Evolutionary conservation across 2,888 invertebrate species (phyloP), one percentile per base, ranked within the genome.

Genomic region (Caenorhabditis becei): DNA sequence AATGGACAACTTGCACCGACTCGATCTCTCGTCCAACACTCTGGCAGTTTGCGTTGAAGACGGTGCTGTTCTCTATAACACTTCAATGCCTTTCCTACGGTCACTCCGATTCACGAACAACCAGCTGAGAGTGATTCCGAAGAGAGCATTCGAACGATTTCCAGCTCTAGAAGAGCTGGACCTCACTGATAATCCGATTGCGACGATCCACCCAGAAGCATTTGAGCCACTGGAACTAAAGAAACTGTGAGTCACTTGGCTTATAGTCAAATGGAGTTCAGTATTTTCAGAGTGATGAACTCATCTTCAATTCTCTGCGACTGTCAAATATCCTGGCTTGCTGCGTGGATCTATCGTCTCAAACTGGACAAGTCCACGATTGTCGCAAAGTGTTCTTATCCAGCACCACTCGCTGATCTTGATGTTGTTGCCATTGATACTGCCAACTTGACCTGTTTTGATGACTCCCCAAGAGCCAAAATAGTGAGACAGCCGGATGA

Each of bases 31-130:
- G 8, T 83, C 84, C 10, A 88, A 88, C 62, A 78, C 81, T 8
- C 51, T 88, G 53, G 88, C 88, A 11, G 83, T 88, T 47, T 88
- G 88, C 66, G 83, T 87, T 7, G 88, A 88, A 75, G 88, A 88
- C 49, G 86, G 85, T 47, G 83, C 87, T 2, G 84, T 87, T 10
- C 78, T 88, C 10, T 86, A 85, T 63, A 86, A 88, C 65, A 86
- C 86, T 1, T 86, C 85, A 5, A 74, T 88, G 78, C 85, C 86
- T 10, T 84, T 77, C 41, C 69, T 88, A 8, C 61, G 79, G 53
- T 83, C 72, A 18, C 62, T 86, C 0, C 32, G 78, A 37, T 86
- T 87, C 32, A 77, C 84, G 2, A 77, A 79, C 32, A 87, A 87
- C 53, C 80, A 83, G 37, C 53, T 87, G 24, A 53, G 81, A 51